Evolutionary conservation across 2,888 invertebrate species (phyloP).

Genomic region (Andricus quercusramuli): DNA sequence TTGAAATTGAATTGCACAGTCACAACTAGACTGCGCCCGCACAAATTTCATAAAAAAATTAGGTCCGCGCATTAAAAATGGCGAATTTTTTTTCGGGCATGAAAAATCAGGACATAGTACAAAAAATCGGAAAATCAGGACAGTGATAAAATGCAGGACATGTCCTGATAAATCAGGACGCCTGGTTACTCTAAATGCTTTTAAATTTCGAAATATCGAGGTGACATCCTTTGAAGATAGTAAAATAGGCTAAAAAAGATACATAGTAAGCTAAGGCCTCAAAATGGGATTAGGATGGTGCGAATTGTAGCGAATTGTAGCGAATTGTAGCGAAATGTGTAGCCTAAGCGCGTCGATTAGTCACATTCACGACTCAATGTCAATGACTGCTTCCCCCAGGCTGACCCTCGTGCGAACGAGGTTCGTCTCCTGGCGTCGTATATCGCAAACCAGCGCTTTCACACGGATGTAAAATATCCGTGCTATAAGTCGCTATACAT

Average conservation of each 20-base stretch:
- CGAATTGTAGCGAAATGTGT: slow-evolving; percentile 19
- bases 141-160: too few relatives aligned
- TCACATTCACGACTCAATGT: slow-evolving; percentile 67
- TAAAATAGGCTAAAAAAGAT: background rate
- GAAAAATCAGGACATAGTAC: too few relatives aligned
- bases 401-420: slow-evolving; percentile 66
- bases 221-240: background rate
- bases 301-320: slow-evolving; percentile 19
- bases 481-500: slow-evolving; percentile 18
- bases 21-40: too few relatives aligned
- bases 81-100: too few relatives aligned
- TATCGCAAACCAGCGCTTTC: slow-evolving; percentile 64
- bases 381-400: slow-evolving; percentile 70
- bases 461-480: slow-evolving; percentile 60
- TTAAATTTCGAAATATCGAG: background rate
- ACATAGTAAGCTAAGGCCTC: background rate
- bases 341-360: slow-evolving; percentile 58
- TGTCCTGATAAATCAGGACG: too few relatives aligned
- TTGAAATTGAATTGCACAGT: too few relatives aligned
- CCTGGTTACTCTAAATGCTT: too few relatives aligned
- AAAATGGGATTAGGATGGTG: slow-evolving; percentile 8
- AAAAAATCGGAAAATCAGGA: too few relatives aligned
- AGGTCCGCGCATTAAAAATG: too few relatives aligned
- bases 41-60: too few relatives aligned
- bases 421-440: slow-evolving; percentile 59